Conservation (phyloP, 2,113 vertebrate species). For the Cromileptes altivelis region DNA sequence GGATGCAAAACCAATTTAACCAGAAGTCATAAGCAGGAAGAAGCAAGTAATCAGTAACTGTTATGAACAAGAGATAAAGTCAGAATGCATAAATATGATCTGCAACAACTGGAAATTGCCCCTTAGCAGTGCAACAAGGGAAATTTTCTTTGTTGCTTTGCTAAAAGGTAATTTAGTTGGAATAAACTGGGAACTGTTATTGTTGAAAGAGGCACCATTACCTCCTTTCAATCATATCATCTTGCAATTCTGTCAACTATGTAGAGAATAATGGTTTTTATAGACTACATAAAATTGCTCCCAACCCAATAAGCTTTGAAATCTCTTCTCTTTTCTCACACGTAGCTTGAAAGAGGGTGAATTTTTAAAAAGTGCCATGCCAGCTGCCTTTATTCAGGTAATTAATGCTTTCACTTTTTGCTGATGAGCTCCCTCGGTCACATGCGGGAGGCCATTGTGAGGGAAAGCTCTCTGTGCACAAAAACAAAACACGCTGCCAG, state of each 20-base stretch:
- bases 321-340: constrained; percentile 28
- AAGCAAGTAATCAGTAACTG: constrained; percentile 23
- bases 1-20: constrained; percentile 37
- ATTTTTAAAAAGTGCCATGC: constrained; percentile 47
- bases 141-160: constrained; percentile 30
- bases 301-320: constrained; percentile 33
- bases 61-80: constrained; percentile 32
- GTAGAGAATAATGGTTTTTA: constrained; percentile 51
- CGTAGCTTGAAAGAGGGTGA: constrained; percentile 21
- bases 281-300: constrained; percentile 43
- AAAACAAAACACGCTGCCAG: constrained; percentile 53
- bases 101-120: constrained; percentile 47
- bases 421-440: constrained; percentile 60
- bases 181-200: constrained; percentile 61
- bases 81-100: constrained; percentile 28
- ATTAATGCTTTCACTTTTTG: constrained; percentile 68
- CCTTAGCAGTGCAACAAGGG: constrained; percentile 35
- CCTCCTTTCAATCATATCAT: constrained; percentile 53
- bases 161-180: constrained; percentile 42
- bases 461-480: constrained; percentile 23
- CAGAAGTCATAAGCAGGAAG: constrained; percentile 35
- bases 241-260: constrained; percentile 29
- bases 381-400: constrained; percentile 69
- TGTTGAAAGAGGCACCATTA: constrained; percentile 61
- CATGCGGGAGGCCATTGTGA: constrained; percentile 53